Base-by-base conservation (phyloP, 2,113 vertebrate species). In the Istiophorus platypterus region DNA sequence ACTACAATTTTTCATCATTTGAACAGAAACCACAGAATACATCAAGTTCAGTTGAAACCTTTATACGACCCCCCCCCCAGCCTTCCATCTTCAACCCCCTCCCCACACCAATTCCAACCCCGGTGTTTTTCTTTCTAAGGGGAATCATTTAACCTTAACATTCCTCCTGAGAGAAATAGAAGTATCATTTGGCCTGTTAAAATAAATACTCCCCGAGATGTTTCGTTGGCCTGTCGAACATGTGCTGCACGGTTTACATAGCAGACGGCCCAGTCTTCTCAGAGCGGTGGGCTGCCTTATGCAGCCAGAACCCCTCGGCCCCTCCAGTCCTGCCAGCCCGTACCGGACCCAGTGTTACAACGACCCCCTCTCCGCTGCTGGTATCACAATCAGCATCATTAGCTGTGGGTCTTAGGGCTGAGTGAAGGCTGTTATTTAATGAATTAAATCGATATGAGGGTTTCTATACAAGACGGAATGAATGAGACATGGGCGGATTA, bases 121-220 rank as follows among this genome's bases (percentile, higher is more conserved):
- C 68, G 9, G 39, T 89, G 85, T 92, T 93, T 90, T 92, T 85
- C 84, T 90, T 91, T 81, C 85, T 68, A 41, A 66, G 75, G 84
- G 45, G 80, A 93, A 89, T 91, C 90, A 91, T 94, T 94, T 91
- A 90, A 87, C 92, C 83, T 90, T 75, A 90, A 78, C 89, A 86
- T 91, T 93, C 86, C 91, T 91, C 86, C 8, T 68, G 88, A 88
- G 89, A 92, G 89, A 85, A 90, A 88, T 82, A 76, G 76, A 85
- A 87, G 90, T 91, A 93, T 92, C 86, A 87, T 85, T 93, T 91
- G 88, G 86, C 89, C 87, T 89, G 89, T 93, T 95, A 76, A 94
- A 94, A 94, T 93, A 93, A 95, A 95, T 92, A 95, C 86, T 92
- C 86, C 85, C 86, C 8, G 77, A 90, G 91, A 92, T 94, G 90